phyloP scores from a whole-genome alignment of 1,140 invertebrate genomes.

The Manduca sexta region DNA sequence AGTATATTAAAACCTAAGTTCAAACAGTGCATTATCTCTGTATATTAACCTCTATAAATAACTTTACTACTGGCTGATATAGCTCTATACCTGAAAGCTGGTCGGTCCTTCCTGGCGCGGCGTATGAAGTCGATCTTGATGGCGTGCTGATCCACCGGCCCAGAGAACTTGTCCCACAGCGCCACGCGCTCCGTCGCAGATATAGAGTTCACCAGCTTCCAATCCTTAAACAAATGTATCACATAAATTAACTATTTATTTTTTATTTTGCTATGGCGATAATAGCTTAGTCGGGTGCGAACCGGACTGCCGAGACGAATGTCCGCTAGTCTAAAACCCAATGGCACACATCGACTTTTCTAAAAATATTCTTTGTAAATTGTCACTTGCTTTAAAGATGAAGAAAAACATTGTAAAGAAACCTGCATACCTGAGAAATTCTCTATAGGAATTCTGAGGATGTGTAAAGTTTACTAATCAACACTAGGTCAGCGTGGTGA shows the following conservation, averaged over 20 bases:
- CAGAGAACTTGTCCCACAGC: constrained; percentile 88
- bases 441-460: too few species aligned
- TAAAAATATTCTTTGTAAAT: too few species aligned
- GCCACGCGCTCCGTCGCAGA: constrained; percentile 88
- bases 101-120: constrained; percentile 81
- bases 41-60: too few species aligned
- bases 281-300: neutral
- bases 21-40: too few species aligned
- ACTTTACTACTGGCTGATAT: too few species aligned
- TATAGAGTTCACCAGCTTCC: constrained; percentile 85
- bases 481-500: too few species aligned
- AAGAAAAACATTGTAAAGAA: too few species aligned
- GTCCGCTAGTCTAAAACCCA: neutral
- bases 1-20: too few species aligned
- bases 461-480: too few species aligned
- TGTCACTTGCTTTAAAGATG: too few species aligned
- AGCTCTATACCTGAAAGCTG: constrained; percentile 81
- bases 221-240: constrained; percentile 75
- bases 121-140: constrained; percentile 90
- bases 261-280: neutral
- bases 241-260: neutral
- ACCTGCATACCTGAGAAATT: too few species aligned
- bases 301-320: too few species aligned
- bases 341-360: neutral
- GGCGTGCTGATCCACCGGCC: constrained; percentile 86